Percentiles rank a stretch among this genome's conserved stretches.
Evolutionary conservation across 2,888 invertebrate genomes (phyloP).

Genomic region (Belgica antarctica): DNA sequence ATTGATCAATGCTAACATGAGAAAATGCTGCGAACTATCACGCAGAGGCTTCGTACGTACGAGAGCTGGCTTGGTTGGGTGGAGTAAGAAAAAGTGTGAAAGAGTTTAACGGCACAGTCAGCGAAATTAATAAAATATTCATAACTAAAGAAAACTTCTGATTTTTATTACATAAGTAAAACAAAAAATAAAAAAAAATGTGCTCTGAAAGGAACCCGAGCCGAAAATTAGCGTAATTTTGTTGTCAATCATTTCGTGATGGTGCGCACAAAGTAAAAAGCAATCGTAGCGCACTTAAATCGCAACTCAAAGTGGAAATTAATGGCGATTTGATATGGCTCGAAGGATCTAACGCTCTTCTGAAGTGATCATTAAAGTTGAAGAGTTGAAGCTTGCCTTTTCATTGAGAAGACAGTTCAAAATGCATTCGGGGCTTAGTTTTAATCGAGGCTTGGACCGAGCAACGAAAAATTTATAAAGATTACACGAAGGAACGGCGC

Average conservation of each 20-base stretch:
- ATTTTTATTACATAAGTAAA: not conserved
- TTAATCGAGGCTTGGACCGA: too few species aligned
- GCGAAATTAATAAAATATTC: not conserved
- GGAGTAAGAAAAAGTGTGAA: not conserved
- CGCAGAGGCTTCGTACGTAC: not conserved
- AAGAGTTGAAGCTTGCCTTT: too few species aligned
- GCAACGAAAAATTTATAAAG: too few species aligned
- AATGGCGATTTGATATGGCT: not conserved
- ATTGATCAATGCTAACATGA: not conserved
- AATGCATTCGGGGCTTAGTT: too few species aligned
- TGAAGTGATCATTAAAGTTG: too few species aligned
- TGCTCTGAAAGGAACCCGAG: not conserved
- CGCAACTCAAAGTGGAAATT: not conserved
- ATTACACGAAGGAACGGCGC: too few species aligned
- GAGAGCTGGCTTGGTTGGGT: not conserved
- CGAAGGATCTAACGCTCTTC: conserved; percentile 15
- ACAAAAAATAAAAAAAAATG: not conserved
- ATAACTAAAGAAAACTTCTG: not conserved
- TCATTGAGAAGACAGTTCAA: too few species aligned
- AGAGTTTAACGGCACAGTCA: conserved; percentile 4
- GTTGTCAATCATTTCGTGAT: conserved; percentile 43
- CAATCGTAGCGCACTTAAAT: not conserved
- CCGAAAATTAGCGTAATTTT: conserved; percentile 29
- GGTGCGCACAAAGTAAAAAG: not conserved
- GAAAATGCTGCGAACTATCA: not conserved